Conservation (phyloP, 1,140 invertebrate species). For the Cecropterus lyciades region DNA sequence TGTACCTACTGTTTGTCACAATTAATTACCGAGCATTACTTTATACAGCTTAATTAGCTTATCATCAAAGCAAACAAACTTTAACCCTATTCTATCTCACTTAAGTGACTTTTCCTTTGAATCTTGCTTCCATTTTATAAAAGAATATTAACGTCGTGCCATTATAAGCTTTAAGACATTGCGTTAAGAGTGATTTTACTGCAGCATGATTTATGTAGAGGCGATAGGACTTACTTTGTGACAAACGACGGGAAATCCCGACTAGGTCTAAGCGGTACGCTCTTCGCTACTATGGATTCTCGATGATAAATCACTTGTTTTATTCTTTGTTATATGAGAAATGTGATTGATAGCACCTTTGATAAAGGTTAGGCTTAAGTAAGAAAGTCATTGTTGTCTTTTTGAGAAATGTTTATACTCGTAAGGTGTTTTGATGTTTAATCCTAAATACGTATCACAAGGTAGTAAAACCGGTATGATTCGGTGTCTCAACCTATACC, state of each 20-base stretch:
- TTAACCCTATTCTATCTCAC: conserved; percentile 29
- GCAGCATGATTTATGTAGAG: conserved; percentile 15
- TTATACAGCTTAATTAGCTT: conserved; percentile 32
- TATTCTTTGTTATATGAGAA: conserved; percentile 18
- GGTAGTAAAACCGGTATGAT: too few relatives aligned
- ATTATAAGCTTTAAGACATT: conserved; percentile 13
- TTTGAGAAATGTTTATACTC: too few relatives aligned
- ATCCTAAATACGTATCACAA: too few relatives aligned
- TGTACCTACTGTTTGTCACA: too few relatives aligned
- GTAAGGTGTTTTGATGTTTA: too few relatives aligned
- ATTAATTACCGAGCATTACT: conserved; percentile 34
- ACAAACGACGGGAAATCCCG: conserved; percentile 55
- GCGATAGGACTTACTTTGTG: conserved; percentile 50
- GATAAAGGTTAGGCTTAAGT: too few relatives aligned
- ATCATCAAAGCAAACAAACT: conserved; percentile 29
- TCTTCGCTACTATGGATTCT: conserved; percentile 24
- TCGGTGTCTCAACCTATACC: too few relatives aligned
- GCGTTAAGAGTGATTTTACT: conserved; percentile 6
- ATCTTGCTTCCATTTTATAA: conserved; percentile 27
- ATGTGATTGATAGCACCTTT: conserved; percentile 24
- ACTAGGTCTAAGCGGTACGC: conserved; percentile 31
- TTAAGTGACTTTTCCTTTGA: conserved; percentile 36
- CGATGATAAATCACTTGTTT: conserved; percentile 34
- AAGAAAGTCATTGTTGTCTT: too few relatives aligned
- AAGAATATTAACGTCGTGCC: background rate